Conservation (phyloP, 2,888 invertebrate genomes). For the Norana najaformis region DNA sequence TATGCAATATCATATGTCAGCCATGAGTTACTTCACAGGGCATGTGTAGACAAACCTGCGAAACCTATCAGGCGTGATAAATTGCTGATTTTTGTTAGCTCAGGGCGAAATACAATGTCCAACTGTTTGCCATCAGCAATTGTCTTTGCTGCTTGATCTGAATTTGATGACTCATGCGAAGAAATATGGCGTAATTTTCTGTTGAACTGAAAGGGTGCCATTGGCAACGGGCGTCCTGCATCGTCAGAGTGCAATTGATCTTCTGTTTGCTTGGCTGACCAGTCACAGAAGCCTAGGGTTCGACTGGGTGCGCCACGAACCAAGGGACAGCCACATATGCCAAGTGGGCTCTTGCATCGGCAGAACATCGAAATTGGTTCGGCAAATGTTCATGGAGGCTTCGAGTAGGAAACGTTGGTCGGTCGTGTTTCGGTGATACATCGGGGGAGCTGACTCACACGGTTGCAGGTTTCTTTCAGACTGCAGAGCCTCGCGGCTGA, state of each 20-base stretch:
- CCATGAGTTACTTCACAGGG: background rate
- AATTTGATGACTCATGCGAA: background rate
- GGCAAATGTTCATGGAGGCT: background rate
- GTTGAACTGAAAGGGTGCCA: background rate
- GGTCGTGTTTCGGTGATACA: background rate
- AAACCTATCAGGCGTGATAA: background rate
- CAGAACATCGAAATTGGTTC: conserved; percentile 1
- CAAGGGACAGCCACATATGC: background rate
- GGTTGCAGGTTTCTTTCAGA: background rate
- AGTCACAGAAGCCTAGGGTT: background rate
- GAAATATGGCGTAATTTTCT: background rate
- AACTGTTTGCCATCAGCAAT: background rate
- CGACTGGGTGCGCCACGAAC: background rate
- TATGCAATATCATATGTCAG: background rate
- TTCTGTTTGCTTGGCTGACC: background rate
- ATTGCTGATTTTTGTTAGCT: background rate
- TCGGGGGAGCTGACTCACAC: background rate
- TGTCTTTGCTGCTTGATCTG: background rate
- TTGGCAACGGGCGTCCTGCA: background rate
- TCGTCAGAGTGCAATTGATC: background rate
- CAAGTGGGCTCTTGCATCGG: background rate
- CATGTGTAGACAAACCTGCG: background rate
- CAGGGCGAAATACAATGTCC: conserved; percentile 5
- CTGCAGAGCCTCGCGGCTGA: background rate
- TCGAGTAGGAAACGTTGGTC: background rate